These are phyloP conservation scores for Trogon melanurus DNA, from an alignment of 2,113 vertebrate genomes.

Conservation along the genomic window DNA sequence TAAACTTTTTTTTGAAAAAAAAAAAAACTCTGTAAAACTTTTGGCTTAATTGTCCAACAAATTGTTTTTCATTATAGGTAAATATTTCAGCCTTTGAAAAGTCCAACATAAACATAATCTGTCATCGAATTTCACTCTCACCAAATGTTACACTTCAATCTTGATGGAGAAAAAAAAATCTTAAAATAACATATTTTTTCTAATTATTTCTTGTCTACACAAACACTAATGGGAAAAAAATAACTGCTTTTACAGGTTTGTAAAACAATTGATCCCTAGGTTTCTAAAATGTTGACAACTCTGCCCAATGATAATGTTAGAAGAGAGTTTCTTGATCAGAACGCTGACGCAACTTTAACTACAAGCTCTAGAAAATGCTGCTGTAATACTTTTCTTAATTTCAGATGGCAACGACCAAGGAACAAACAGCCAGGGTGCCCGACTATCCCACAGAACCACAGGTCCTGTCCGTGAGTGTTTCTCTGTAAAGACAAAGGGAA, in stretches of 20 bases:
- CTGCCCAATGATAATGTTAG: background rate
- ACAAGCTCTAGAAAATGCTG: background rate
- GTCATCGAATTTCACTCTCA: background rate
- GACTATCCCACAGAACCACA: background rate
- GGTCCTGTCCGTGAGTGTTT: background rate
- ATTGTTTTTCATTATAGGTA: background rate
- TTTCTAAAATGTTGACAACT: conserved; percentile 38
- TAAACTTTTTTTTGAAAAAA: background rate
- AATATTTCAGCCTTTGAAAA: background rate
- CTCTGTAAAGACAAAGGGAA: background rate
- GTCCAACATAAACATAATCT: background rate
- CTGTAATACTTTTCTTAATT: background rate
- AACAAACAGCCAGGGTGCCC: background rate
- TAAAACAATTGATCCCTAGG: conserved; percentile 28
- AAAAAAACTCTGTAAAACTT: background rate
- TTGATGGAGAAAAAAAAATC: background rate
- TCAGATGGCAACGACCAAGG: background rate
- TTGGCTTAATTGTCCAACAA: background rate
- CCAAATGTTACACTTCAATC: background rate
- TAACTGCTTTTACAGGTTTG: conserved; percentile 4
- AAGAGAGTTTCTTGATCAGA: conserved; percentile 40
- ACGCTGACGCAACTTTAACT: conserved; percentile 28
- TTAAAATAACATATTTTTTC: background rate
- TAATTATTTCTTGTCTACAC: background rate
- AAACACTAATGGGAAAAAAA: background rate